phyloP scores from a whole-genome alignment of 1,140 invertebrate species.

The Paracyclopina nana region DNA sequence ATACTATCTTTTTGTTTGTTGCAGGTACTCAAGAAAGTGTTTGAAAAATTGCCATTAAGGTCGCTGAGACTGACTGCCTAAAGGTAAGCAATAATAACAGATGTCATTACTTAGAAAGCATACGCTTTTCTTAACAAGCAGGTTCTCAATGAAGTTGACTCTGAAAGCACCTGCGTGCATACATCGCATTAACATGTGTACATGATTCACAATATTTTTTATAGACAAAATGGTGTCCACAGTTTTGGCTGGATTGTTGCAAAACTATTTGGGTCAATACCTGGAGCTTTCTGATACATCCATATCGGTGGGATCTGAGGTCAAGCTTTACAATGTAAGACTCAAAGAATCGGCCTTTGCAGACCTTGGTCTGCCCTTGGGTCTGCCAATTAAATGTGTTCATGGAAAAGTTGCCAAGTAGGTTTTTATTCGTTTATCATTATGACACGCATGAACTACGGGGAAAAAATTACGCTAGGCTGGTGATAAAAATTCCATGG shows the following conservation, averaged over 20 bases:
- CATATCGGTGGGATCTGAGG: slow-evolving; percentile 3
- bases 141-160: not conserved
- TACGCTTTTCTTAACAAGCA: not conserved
- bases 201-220: not conserved
- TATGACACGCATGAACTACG: no score
- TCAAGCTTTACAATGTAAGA: slow-evolving; percentile 1
- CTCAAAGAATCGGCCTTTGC: slow-evolving; percentile 7
- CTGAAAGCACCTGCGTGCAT: not conserved
- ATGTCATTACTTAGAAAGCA: not conserved
- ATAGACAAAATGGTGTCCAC: not conserved
- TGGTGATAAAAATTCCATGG: slow-evolving; percentile 5
- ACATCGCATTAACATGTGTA: not conserved
- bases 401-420: slow-evolving; percentile 6
- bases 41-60: not conserved
- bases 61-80: not conserved
- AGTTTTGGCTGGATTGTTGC: not conserved
- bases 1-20: not conserved
- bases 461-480: no score
- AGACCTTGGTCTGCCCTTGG: slow-evolving; percentile 7
- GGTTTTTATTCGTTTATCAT: no score
- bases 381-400: slow-evolving; percentile 12
- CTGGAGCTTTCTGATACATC: not conserved
- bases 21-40: not conserved
- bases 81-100: not conserved
- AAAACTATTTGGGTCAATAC: slow-evolving; percentile 8